phyloP scores from a whole-genome alignment of 1,140 invertebrate genomes.

The Drosophila biarmipes region DNA sequence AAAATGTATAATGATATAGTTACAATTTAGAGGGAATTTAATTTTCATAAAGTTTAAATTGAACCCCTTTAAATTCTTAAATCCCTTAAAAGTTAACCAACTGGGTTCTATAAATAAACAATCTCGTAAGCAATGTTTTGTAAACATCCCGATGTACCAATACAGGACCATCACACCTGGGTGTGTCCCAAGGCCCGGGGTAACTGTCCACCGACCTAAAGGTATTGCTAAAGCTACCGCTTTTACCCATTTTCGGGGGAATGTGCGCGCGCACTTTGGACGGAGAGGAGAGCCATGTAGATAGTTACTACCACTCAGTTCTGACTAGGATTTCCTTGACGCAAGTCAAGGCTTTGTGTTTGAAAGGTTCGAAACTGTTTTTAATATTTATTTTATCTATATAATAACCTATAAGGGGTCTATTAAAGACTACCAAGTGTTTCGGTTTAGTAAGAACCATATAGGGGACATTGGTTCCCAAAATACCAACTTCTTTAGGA shows the following conservation, averaged over 20 bases:
- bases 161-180: slow-evolving; percentile 17
- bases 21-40: too few relatives aligned
- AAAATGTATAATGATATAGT: too few relatives aligned
- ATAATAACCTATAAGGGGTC: not conserved
- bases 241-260: slow-evolving; percentile 15
- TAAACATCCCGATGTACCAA: slow-evolving; percentile 14
- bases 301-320: slow-evolving; percentile 61
- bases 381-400: not conserved
- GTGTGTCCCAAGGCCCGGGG: slow-evolving; percentile 52
- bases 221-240: not conserved
- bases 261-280: slow-evolving; percentile 54
- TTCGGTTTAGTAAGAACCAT: not conserved
- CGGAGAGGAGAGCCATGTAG: slow-evolving; percentile 18
- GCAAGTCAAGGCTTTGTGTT: slow-evolving; percentile 52
- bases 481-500: not conserved
- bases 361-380: slow-evolving; percentile 51
- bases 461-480: not conserved
- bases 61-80: too few relatives aligned
- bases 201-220: slow-evolving; percentile 18
- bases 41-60: too few relatives aligned
- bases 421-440: not conserved
- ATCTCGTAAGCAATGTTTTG: not conserved
- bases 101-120: not conserved
- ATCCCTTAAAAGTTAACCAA: too few relatives aligned
- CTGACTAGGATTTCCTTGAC: slow-evolving; percentile 50